A percentile compares a stretch with the other conserved stretches of the same genome.
These are phyloP conservation scores for Ladona fulva DNA, from an alignment of 1,140 invertebrate genomes.

Conservation along the genomic window DNA sequence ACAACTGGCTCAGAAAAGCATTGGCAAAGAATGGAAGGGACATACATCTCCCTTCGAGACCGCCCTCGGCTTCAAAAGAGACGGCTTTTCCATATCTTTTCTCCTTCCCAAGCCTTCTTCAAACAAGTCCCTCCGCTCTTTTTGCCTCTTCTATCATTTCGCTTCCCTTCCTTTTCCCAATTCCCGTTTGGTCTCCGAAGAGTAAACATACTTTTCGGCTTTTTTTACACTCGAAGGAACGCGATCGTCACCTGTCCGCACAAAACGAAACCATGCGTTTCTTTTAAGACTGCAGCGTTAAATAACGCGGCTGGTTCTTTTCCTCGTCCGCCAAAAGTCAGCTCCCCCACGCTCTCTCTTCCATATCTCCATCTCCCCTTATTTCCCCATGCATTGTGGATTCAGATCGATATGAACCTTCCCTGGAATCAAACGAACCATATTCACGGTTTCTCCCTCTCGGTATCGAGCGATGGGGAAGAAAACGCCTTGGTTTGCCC, in stretches of 20 bases:
- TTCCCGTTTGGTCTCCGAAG: too few relatives aligned
- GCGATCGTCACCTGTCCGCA: too few relatives aligned
- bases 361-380: neutral
- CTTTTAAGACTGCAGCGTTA: too few relatives aligned
- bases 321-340: neutral
- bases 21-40: neutral
- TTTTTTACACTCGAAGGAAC: too few relatives aligned
- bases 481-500: too few relatives aligned
- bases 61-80: neutral
- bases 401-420: neutral
- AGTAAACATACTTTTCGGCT: too few relatives aligned
- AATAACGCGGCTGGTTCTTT: neutral
- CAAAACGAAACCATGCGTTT: too few relatives aligned
- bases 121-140: neutral
- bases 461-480: too few relatives aligned
- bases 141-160: too few relatives aligned
- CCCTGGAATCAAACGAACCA: neutral
- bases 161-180: too few relatives aligned
- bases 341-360: neutral
- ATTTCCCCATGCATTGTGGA: neutral
- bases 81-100: neutral
- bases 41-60: neutral
- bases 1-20: neutral
- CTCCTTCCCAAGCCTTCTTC: neutral
- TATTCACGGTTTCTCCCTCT: too few relatives aligned